A percentile compares a stretch with the other conserved stretches of the same genome.
Evolutionary conservation across 35 echinoderm and acorn worm genomes (phyloP).

Genomic region (Hemicentrotus pulcherrimus): DNA sequence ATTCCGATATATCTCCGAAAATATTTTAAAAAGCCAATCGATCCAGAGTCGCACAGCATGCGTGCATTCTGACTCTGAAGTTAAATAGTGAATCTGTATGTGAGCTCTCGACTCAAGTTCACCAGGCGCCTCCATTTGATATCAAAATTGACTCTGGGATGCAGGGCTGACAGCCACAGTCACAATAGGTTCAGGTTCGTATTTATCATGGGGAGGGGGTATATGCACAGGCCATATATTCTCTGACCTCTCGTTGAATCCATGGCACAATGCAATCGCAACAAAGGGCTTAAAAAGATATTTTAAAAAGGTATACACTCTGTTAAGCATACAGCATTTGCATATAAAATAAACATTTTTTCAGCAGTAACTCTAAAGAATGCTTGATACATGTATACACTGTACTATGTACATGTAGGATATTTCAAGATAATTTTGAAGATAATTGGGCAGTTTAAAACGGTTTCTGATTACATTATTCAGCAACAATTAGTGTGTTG

Average conservation of each 20-base stretch:
- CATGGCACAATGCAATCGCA: neutral
- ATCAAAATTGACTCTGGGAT: constrained; percentile 18
- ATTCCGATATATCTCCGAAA: neutral
- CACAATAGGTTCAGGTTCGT: neutral
- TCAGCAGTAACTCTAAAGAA: no score
- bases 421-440: no score
- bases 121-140: constrained; percentile 15
- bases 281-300: neutral
- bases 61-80: neutral
- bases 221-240: neutral
- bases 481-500: no score
- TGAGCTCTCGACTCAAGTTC: neutral
- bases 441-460: no score
- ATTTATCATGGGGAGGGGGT: neutral
- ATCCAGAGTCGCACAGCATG: neutral
- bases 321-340: no score
- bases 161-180: neutral
- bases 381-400: no score
- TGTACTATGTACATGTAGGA: no score
- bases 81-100: neutral
- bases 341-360: no score
- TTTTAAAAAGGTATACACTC: no score
- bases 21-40: neutral
- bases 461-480: no score
- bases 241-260: neutral